Percentiles rank a stretch among this genome's conserved stretches.
phyloP scores from a whole-genome alignment of 1,140 invertebrate genomes.

The Pseudomyrmex dendroicus region DNA sequence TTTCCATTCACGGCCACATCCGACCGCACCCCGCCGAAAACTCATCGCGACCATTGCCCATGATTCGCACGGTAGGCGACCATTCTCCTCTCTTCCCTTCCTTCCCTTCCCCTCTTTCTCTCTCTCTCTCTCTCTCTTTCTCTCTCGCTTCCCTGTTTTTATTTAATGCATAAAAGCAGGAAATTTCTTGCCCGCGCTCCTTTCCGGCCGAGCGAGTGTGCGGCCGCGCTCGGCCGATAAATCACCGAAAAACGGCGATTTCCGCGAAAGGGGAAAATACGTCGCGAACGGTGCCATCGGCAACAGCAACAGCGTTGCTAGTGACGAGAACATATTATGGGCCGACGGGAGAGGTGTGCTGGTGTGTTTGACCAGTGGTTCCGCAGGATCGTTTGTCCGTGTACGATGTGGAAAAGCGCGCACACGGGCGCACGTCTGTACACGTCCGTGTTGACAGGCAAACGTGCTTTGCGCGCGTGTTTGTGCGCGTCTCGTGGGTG shows the following conservation, averaged over 20 bases:
- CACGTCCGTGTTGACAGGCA: not conserved
- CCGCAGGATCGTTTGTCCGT: constrained; percentile 76
- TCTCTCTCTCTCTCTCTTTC: not conserved
- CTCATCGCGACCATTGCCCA: constrained; percentile 15
- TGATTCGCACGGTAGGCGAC: constrained; percentile 37
- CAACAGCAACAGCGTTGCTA: constrained; percentile 75
- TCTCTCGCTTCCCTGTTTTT: constrained; percentile 23
- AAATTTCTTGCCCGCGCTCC: constrained; percentile 56
- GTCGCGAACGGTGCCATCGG: constrained; percentile 63
- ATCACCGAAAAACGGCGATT: constrained; percentile 76
- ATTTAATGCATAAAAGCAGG: constrained; percentile 64
- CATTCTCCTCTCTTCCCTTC: not conserved
- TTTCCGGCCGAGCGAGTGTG: constrained; percentile 51
- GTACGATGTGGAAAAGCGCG: constrained; percentile 63
- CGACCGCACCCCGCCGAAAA: constrained; percentile 41
- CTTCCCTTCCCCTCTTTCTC: not conserved
- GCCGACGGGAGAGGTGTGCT: constrained; percentile 56
- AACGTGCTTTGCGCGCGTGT: constrained; percentile 14
- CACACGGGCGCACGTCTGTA: constrained; percentile 22
- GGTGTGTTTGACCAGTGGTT: constrained; percentile 78
- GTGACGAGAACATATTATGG: constrained; percentile 82
- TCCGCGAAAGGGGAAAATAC: constrained; percentile 77
- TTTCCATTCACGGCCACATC: constrained; percentile 21
- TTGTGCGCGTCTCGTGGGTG: constrained; percentile 17
- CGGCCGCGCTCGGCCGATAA: constrained; percentile 60